A percentile compares a stretch with the other conserved stretches of the same genome.
Conservation (phyloP, 2,113 vertebrate species). For the Oostethus manadensis region DNA sequence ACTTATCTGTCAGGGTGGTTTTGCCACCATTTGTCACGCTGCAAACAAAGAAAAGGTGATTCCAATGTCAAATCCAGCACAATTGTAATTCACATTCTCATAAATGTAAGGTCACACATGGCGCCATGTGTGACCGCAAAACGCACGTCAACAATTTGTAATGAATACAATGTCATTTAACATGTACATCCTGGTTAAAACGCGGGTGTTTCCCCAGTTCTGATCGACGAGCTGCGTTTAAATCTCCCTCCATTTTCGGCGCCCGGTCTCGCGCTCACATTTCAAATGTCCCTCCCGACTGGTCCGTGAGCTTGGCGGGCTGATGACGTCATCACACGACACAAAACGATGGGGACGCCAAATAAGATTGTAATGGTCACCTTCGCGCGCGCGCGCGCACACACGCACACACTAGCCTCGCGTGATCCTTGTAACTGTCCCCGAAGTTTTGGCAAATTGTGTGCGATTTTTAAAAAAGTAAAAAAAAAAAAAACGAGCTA, state of each 20-base stretch:
- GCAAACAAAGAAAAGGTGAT: background rate
- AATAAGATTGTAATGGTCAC: too few relatives aligned
- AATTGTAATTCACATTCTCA: too few relatives aligned
- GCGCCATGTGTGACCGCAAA: background rate
- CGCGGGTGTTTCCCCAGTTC: background rate
- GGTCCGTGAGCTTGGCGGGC: background rate
- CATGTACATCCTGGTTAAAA: background rate
- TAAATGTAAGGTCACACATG: background rate
- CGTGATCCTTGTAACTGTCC: too few relatives aligned
- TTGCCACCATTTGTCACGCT: conserved; percentile 81
- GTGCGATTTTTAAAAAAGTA: background rate
- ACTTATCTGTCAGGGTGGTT: conserved; percentile 74
- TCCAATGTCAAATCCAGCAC: background rate
- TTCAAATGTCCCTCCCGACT: conserved; percentile 75
- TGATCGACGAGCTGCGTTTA: background rate
- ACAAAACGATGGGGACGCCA: too few relatives aligned
- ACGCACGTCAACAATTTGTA: background rate
- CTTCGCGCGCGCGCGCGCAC: too few relatives aligned
- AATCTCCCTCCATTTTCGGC: conserved; percentile 58
- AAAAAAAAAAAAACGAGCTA: background rate
- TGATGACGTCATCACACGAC: too few relatives aligned
- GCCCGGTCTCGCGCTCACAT: conserved; percentile 43
- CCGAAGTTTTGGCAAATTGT: background rate
- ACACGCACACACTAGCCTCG: too few relatives aligned
- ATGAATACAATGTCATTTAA: background rate